A percentile compares a stretch with the other conserved stretches of the same genome.
Conservation (phyloP, 92 coral and sea anemone species). For the Epizoanthus ramosus region DNA sequence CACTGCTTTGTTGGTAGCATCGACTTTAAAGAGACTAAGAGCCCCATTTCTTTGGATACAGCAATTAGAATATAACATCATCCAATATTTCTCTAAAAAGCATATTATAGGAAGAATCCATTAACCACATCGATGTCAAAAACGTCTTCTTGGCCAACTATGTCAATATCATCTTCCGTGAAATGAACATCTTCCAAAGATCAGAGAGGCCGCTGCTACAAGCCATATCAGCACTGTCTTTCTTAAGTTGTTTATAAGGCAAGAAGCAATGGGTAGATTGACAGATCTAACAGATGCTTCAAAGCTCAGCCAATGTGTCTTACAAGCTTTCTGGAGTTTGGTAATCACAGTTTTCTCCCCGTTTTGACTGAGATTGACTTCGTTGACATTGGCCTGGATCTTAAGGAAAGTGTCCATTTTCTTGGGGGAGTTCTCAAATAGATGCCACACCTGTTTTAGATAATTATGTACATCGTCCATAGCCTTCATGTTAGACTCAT, state of each 20-base stretch:
- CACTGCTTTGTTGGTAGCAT: too few species aligned
- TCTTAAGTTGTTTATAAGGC: slow-evolving; percentile 46
- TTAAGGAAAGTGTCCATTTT: slow-evolving; percentile 43
- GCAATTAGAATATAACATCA: too few species aligned
- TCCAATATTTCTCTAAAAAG: too few species aligned
- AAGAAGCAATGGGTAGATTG: slow-evolving; percentile 45
- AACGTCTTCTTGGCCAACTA: too few species aligned
- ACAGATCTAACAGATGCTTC: slow-evolving; percentile 40
- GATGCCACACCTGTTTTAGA: slow-evolving; percentile 48
- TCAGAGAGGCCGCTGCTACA: too few species aligned
- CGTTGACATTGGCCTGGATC: slow-evolving; percentile 40
- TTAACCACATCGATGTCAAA: too few species aligned
- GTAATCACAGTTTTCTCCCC: slow-evolving; percentile 34
- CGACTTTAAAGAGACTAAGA: too few species aligned
- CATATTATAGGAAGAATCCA: too few species aligned
- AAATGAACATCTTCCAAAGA: too few species aligned
- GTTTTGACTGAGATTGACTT: slow-evolving; percentile 28
- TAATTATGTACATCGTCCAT: slow-evolving; percentile 32
- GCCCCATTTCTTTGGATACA: too few species aligned
- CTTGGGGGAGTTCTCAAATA: slow-evolving; percentile 46
- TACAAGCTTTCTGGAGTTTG: slow-evolving; percentile 40
- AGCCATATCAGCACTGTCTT: slow-evolving; percentile 39
- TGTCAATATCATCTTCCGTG: too few species aligned
- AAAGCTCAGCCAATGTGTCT: slow-evolving; percentile 43
- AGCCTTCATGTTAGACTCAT: slow-evolving; percentile 25